Evolutionary conservation across 2,113 vertebrate species (phyloP), one percentile per base, ranked within the genome.

Genomic region (Nannobrachium achirus): DNA sequence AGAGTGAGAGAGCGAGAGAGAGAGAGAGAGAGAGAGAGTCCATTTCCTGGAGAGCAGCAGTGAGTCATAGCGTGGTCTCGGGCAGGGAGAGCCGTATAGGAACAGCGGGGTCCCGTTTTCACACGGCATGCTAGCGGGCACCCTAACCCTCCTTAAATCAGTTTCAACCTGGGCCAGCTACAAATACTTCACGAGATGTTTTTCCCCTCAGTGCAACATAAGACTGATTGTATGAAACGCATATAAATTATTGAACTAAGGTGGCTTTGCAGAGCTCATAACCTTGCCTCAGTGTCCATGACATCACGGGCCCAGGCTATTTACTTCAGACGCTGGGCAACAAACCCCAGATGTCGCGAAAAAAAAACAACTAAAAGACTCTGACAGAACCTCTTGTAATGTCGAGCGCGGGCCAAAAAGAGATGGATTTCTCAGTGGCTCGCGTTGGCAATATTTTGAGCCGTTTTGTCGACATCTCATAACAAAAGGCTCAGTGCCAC

Each of bases 1-100:
- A 33, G 25, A 33, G 25, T 2, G 25, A 25, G 25, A 33, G 25
- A 33, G 25, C 3, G 25, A 25, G 25, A 25, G 25, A 25, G 25
- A 25, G 25, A 33, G 25, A 33, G 25, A 33, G 25, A 68, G 63
- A 14, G 57, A 60, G 65, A 78, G 63, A 48, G 55, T 83, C n/a
- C n/a, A n/a, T n/a, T 88, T 89, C 81, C 84, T 88, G 79, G 78
- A 87, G 70, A 85, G 80, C 61, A 79, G 73, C 83, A 71, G 48
- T 83, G 38, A 78, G 64, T 75, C 56, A 81, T 74, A 33, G 64
- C 62, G 10, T 25, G 56, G 63, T 66, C 55, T 68, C 33, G 64
- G 45, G 69, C 48, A 77, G 39, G 16, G 65, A 75, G 70, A 59
- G 75, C 66, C 53, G 20, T 19, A n/a, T n/a, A 15, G 60, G 41